Conservation (phyloP, 1,140 invertebrate species). For the Reticulitermes speratus region DNA sequence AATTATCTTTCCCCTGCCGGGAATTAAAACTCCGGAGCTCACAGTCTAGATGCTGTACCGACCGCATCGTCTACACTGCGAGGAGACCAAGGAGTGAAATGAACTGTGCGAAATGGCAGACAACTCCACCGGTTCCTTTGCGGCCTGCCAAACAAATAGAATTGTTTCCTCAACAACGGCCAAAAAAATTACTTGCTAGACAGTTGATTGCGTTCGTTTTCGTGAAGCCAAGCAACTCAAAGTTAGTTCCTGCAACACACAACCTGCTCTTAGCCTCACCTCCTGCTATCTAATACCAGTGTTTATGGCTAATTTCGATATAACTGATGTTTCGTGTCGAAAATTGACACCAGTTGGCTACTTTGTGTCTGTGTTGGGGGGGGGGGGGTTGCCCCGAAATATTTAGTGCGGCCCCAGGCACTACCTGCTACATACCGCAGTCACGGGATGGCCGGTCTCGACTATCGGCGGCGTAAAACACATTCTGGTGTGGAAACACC, state of each 20-base stretch:
- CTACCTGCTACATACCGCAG: not conserved
- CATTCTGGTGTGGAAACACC: not conserved
- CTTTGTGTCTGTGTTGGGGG: too few relatives aligned
- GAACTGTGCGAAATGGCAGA: too few relatives aligned
- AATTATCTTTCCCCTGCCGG: too few relatives aligned
- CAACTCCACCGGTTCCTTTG: not conserved
- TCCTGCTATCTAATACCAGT: not conserved
- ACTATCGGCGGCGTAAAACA: not conserved
- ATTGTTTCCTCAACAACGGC: not conserved
- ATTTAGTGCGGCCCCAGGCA: not conserved
- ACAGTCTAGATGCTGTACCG: too few relatives aligned
- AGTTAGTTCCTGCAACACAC: not conserved
- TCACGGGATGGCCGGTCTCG: not conserved
- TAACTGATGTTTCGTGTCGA: conserved; percentile 6
- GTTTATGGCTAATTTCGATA: not conserved
- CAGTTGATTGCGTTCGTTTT: not conserved
- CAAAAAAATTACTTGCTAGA: too few relatives aligned
- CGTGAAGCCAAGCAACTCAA: not conserved
- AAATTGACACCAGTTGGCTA: not conserved
- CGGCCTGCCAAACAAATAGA: not conserved
- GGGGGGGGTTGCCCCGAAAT: not conserved
- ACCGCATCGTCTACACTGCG: too few relatives aligned
- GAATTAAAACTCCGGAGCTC: too few relatives aligned
- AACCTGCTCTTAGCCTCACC: not conserved
- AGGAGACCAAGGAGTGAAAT: too few relatives aligned